Evolutionary conservation across 2,888 invertebrate genomes (phyloP).

Genomic region (Pharmacophagus antenor): DNA sequence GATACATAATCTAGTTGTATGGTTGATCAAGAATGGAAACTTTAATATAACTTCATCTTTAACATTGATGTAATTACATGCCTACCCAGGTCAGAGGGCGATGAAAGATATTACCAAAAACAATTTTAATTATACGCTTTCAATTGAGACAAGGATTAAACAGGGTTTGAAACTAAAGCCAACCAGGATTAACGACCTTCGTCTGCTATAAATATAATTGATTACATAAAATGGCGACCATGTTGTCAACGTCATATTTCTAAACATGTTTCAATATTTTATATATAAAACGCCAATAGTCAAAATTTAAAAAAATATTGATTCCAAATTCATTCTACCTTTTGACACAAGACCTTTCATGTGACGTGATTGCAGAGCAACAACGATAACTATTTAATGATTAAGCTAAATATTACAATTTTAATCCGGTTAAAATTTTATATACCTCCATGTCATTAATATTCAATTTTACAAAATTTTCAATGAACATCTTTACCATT

Average conservation of each 20-base stretch:
- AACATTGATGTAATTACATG: not conserved
- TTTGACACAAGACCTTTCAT: not conserved
- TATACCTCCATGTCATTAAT: too few species aligned
- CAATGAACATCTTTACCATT: too few species aligned
- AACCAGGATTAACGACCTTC: slow-evolving; percentile 68
- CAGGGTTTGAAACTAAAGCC: slow-evolving; percentile 64
- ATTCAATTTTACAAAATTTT: too few species aligned
- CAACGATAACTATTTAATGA: too few species aligned
- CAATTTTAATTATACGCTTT: slow-evolving; percentile 70
- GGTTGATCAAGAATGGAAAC: not conserved
- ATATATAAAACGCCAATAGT: not conserved
- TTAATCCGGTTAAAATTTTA: too few species aligned
- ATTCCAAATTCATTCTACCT: too few species aligned
- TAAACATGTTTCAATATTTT: not conserved
- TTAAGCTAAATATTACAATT: too few species aligned
- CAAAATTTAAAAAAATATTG: too few species aligned
- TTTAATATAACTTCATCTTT: not conserved
- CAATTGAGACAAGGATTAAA: slow-evolving; percentile 62
- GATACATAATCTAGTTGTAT: not conserved
- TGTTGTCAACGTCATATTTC: slow-evolving; percentile 27
- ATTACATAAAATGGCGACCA: slow-evolving; percentile 51
- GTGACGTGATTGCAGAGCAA: too few species aligned
- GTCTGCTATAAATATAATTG: slow-evolving; percentile 67
- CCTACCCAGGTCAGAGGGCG: not conserved
- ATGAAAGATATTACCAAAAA: slow-evolving; percentile 44